Evolutionary conservation across 2,113 vertebrate genomes (phyloP), one percentile per base, ranked within the genome.

Genomic region (Cephalopholis sonnerati): DNA sequence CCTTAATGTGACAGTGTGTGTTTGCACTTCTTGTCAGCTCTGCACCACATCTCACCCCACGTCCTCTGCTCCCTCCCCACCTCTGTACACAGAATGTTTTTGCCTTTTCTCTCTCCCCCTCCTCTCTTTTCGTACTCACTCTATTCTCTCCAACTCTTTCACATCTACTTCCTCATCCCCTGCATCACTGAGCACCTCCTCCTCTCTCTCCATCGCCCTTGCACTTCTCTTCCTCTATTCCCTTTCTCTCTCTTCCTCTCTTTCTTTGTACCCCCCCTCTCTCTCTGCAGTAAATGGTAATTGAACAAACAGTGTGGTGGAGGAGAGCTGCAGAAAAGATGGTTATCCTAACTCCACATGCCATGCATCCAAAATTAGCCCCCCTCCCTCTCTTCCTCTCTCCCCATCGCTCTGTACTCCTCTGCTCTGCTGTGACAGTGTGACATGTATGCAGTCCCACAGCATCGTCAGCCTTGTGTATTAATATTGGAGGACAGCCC

Each of bases 261-360:
- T 62, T 51, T 54, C 66, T 54, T 39, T 68, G 48, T 64, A 36
- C 48, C 27, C 50, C 10, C 61, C 84, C 85, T 91, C 77, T 82
- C 70, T 85, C 93, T 87, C 93, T 94, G 93, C 93, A 94, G 92
- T 92, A 91, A 93, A 94, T 89, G 91, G 85, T 94, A 93, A 95
- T 92, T 93, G 93, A 93, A 91, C 91, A 93, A 94, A 94, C 89
- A 90, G 77, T 53, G 74, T 83, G 82, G 70, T 55, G 79, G 89
- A 84, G 87, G 81, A 91, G 83, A 86, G 82, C 89, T 89, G 93
- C 90, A 95, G 90, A 94, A 92, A 93, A 94, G 91, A 94, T 93
- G 89, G 89, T 94, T 93, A 95, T 94, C 92, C 79, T 84, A 84
- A 89, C 72, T 91, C 86, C 87, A 93, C 92, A 92, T 92, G 94